Evolutionary conservation across 2,888 invertebrate genomes (phyloP).

Genomic region (Meiosimyza platycephala): DNA sequence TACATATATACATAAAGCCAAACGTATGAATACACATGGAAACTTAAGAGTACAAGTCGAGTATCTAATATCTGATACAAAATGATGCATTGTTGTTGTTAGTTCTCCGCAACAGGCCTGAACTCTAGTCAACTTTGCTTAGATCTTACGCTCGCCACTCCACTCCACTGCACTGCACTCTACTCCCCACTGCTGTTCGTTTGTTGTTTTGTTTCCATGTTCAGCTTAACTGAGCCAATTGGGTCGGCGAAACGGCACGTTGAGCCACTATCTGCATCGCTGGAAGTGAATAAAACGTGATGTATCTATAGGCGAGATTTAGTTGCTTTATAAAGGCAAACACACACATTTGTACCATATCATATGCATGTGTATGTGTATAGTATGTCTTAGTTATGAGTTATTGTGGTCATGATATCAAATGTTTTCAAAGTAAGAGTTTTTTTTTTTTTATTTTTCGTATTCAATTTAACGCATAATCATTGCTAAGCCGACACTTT

Average conservation of each 20-base stretch:
- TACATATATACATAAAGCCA: no score
- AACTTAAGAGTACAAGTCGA: no score
- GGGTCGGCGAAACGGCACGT: conserved; percentile 31
- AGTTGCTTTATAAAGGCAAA: conserved; percentile 22
- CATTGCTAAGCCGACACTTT: no score
- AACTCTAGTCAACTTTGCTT: neutral
- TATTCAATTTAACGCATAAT: no score
- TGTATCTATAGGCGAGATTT: conserved; percentile 43
- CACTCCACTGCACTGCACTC: neutral
- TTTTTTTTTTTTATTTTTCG: neutral
- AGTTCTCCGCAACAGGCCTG: conserved; percentile 25
- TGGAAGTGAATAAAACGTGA: conserved; percentile 44
- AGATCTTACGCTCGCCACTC: neutral
- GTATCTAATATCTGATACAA: conserved; percentile 33
- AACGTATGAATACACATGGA: no score
- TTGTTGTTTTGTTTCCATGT: no score
- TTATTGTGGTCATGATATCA: conserved; percentile 26
- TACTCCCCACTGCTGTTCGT: neutral
- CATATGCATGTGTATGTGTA: neutral
- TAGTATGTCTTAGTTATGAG: conserved; percentile 8
- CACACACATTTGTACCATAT: conserved; percentile 29
- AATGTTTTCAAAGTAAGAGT: neutral
- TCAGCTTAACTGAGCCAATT: conserved; percentile 30
- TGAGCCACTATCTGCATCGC: conserved; percentile 27
- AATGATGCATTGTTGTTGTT: conserved; percentile 34